Base-by-base conservation (phyloP, 2,797 vertebrate species). In the Tokudaia tokunoshimensis region DNA sequence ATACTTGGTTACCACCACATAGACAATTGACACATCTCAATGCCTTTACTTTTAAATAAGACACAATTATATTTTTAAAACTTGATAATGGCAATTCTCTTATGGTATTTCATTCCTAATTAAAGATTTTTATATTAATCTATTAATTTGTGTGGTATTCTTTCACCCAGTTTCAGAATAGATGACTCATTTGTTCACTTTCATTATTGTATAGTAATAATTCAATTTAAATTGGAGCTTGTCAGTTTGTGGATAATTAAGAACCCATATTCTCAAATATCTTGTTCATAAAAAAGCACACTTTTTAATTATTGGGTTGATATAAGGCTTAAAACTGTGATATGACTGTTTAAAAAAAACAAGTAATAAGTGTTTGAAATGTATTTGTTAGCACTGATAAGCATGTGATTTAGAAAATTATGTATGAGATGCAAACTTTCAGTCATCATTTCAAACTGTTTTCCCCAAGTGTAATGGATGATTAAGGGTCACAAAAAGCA, bases 1-100 rank as follows among this genome's bases (percentile, higher is more conserved):
- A 26, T 67, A 79, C 89, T 82, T 83, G 61, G 61, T 14, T 50
- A 29, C 2, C 9, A n/a, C 4, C 70, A 34, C 11, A n/a, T 17
- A 94, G 41, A 76, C 10, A 88, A 70, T 70, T 72, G 67, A 37
- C 1, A 92, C 5, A 52, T 94, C 6, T 87, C 34, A 83, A 9
- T 91, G 63, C 82, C 4, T 80, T 41, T 86, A 44, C 14, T 87
- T 93, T 94, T 75, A 94, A 86, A 70, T 83, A 79, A 70, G 10
- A 83, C 24, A 94, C 72, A 90, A 76, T 70, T 90, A 34, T 92
- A 19, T 47, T 70, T 2, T 47, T 26, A 80, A 84, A 93, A 95
- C 37, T 70, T 74, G 9, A 76, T 31, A 81, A 78, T 5, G 70
- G 13, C 37, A 84, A 90, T 57, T 41, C 1, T 15, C 24, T 89